Evolutionary conservation across 2,797 vertebrate genomes (phyloP).

Genomic region (Clarias laeviceps): DNA sequence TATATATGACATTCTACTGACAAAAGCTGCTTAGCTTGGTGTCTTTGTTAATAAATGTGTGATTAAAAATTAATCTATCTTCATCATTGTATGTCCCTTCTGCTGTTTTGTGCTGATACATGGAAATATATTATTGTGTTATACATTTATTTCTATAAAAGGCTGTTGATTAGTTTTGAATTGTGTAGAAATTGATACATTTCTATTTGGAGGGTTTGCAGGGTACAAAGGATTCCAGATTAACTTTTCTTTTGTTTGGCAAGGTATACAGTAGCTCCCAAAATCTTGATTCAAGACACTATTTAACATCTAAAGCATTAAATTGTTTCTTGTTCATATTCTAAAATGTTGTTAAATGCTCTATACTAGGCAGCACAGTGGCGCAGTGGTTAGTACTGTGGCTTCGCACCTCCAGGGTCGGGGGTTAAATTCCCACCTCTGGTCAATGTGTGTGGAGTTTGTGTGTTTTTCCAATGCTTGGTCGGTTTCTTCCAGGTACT

Average conservation of each 20-base stretch:
- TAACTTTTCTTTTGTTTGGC: neutral
- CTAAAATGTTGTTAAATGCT: neutral
- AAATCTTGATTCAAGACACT: neutral
- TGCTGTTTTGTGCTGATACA: neutral
- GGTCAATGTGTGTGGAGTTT: no score
- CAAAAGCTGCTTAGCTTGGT: conserved; percentile 52
- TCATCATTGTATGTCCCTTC: conserved; percentile 20
- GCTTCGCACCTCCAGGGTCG: no score
- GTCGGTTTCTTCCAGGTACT: neutral
- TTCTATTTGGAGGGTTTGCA: neutral
- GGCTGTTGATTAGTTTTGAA: neutral
- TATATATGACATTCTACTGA: conserved; percentile 41
- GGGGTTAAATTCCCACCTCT: no score
- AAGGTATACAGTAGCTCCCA: no score
- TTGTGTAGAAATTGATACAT: neutral
- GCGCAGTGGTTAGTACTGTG: no score
- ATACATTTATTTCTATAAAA: neutral
- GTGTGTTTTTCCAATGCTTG: neutral
- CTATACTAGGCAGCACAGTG: no score
- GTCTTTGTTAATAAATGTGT: conserved; percentile 41
- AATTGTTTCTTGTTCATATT: neutral
- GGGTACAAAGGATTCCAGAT: neutral
- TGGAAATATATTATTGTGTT: neutral
- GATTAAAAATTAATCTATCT: conserved; percentile 24
- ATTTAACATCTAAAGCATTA: neutral